phyloP scores from a whole-genome alignment of 2,888 invertebrate species.

The Carabus problematicus region DNA sequence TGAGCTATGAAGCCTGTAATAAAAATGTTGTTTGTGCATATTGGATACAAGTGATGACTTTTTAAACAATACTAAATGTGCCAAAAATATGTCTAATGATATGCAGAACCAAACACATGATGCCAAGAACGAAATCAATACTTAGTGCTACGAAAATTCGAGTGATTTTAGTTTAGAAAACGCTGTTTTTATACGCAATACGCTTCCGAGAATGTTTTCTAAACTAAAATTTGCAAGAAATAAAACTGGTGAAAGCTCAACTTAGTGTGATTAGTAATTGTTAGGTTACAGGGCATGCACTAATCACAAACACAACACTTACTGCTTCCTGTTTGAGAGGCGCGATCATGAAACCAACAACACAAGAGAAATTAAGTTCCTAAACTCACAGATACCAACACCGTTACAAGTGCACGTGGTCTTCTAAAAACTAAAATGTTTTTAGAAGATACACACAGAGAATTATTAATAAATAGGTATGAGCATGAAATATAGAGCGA shows the following conservation, averaged over 20 bases:
- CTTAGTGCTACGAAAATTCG: too few species aligned
- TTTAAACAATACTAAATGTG: too few species aligned
- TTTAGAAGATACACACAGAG: constrained; percentile 25
- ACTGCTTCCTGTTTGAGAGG: constrained; percentile 78
- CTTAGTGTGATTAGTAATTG: constrained; percentile 1
- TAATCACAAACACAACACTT: constrained; percentile 62
- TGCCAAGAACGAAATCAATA: too few species aligned
- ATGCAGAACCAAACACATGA: too few species aligned
- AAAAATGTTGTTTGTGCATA: too few species aligned
- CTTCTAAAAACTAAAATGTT: constrained; percentile 37
- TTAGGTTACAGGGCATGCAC: constrained; percentile 23
- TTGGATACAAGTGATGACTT: too few species aligned
- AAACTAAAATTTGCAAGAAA: constrained; percentile 4
- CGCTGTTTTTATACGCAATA: too few species aligned
- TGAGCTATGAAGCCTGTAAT: too few species aligned
- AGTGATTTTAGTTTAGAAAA: too few species aligned
- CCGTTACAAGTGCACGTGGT: constrained; percentile 14
- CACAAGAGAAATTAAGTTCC: constrained; percentile 43
- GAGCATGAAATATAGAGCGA: constrained; percentile 14
- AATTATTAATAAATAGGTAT: constrained; percentile 9
- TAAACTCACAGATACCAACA: constrained; percentile 19
- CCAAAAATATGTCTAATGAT: too few species aligned
- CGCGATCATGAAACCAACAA: constrained; percentile 59
- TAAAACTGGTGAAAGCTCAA: constrained; percentile 16
- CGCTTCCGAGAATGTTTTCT: background rate